These are phyloP conservation scores for Danio jaintianensis DNA, from an alignment of 2,797 vertebrate species.

Conservation along the genomic window DNA sequence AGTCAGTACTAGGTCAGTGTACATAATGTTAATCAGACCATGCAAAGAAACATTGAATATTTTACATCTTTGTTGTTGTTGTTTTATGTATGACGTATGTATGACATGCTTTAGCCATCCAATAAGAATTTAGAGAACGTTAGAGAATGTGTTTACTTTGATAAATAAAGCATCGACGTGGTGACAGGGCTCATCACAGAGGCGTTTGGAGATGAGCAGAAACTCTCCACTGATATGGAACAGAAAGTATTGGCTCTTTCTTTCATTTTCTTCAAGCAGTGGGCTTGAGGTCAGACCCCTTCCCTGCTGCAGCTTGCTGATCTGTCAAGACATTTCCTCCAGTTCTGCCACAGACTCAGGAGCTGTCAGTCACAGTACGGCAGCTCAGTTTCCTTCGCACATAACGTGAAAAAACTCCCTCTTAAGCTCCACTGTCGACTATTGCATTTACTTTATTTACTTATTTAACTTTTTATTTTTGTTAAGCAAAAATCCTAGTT, in stretches of 20 bases:
- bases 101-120: slow-evolving; percentile 6
- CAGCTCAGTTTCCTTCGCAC: slow-evolving; percentile 64
- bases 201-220: slow-evolving; percentile 21
- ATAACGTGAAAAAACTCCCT: background rate
- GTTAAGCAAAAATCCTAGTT: no score
- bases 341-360: slow-evolving; percentile 67
- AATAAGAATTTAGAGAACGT: slow-evolving; percentile 22
- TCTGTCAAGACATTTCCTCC: slow-evolving; percentile 81
- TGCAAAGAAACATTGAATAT: background rate
- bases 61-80: background rate
- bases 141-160: slow-evolving; percentile 50
- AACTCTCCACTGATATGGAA: background rate
- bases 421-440: background rate
- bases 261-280: slow-evolving; percentile 44
- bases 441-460: background rate
- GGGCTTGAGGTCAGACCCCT: slow-evolving; percentile 56
- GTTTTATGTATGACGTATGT: slow-evolving; percentile 1
- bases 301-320: slow-evolving; percentile 75
- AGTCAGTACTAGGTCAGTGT: background rate
- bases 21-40: slow-evolving; percentile 18
- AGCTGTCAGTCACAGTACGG: slow-evolving; percentile 70
- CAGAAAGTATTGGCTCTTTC: slow-evolving; percentile 18
- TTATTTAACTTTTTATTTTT: background rate
- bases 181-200: slow-evolving; percentile 64
- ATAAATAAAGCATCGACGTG: slow-evolving; percentile 69